A percentile compares a stretch with the other conserved stretches of the same genome.
phyloP scores from a whole-genome alignment of 1,140 invertebrate genomes.

The Parasteatoda tepidariorum region DNA sequence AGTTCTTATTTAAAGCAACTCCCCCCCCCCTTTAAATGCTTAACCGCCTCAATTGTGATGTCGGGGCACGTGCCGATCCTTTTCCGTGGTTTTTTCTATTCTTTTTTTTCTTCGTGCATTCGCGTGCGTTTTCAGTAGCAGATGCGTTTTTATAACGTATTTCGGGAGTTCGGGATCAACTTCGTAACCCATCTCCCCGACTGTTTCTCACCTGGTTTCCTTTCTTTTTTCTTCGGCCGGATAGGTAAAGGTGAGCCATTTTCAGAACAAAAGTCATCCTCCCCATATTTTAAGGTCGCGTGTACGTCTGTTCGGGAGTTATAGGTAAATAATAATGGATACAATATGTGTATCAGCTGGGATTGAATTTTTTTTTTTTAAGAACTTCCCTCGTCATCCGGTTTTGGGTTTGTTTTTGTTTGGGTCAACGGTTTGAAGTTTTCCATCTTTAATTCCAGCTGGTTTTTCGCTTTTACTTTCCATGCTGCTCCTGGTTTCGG shows the following conservation, averaged over 20 bases:
- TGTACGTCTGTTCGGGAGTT: neutral
- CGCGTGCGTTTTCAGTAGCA: neutral
- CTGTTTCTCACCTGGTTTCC: constrained; percentile 36
- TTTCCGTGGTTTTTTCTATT: neutral
- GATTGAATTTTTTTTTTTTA: neutral
- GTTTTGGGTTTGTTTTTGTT: constrained; percentile 31
- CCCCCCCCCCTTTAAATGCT: neutral
- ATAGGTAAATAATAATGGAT: neutral
- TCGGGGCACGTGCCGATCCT: neutral
- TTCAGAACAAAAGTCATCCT: neutral
- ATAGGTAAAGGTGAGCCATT: constrained; percentile 21
- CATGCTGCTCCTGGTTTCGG: neutral
- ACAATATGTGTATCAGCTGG: constrained; percentile 17
- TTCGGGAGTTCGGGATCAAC: too few relatives aligned
- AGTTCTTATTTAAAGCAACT: neutral
- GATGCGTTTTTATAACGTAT: constrained; percentile 8
- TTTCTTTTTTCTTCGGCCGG: constrained; percentile 11
- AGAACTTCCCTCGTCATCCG: neutral
- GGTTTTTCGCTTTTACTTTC: neutral
- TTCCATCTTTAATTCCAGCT: too few relatives aligned
- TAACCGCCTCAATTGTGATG: neutral
- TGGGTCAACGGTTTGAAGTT: neutral
- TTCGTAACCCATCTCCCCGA: neutral
- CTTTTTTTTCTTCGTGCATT: neutral
- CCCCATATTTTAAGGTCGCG: neutral